Conservation (phyloP, 2,113 vertebrate genomes). For the Mystacornis crossleyi region DNA sequence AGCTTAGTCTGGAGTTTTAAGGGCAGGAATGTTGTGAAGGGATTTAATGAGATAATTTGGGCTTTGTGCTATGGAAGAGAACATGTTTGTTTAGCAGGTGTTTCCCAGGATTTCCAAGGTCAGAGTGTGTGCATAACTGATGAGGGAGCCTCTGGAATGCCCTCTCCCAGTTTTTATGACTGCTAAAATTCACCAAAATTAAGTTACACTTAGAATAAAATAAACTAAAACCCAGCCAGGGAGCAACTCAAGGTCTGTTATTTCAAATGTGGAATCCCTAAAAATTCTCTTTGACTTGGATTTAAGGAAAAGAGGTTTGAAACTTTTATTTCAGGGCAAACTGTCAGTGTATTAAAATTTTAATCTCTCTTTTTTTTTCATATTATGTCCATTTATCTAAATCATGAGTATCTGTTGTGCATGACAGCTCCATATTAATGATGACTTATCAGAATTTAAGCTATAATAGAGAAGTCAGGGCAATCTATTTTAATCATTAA, state of each 20-base stretch:
- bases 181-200: background rate
- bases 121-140: background rate
- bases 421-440: background rate
- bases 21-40: fast-evolving
- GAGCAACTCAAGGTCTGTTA: background rate
- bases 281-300: background rate
- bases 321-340: background rate
- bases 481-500: background rate
- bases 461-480: background rate
- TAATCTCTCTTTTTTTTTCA: fast-evolving
- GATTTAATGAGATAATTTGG: background rate
- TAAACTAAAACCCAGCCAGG: background rate
- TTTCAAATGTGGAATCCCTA: background rate
- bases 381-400: background rate
- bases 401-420: background rate
- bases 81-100: background rate
- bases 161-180: background rate
- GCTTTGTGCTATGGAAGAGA: background rate
- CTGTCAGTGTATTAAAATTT: background rate
- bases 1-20: background rate
- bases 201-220: background rate
- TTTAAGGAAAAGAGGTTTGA: background rate
- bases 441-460: background rate
- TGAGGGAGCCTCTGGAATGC: background rate
- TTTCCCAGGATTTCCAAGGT: background rate